Conservation (phyloP, 2,113 vertebrate genomes). For the Scytalopus superciliaris region DNA sequence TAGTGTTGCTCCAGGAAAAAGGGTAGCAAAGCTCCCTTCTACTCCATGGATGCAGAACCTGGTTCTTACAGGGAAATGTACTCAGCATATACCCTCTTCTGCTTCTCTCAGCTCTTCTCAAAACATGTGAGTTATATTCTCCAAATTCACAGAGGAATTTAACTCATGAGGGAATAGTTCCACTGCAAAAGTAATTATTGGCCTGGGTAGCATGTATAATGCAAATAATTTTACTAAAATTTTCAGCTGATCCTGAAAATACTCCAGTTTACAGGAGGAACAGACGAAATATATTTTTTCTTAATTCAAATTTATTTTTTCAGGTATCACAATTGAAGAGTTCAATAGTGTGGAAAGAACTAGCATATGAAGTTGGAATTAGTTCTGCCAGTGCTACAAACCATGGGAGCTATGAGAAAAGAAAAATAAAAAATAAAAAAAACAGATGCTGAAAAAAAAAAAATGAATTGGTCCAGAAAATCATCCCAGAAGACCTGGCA, state of each 20-base stretch:
- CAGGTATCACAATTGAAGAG: background rate
- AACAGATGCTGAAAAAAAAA: background rate
- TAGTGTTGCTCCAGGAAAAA: background rate
- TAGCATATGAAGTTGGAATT: background rate
- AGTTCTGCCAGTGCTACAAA: background rate
- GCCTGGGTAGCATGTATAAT: background rate
- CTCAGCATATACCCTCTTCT: background rate
- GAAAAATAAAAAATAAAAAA: background rate
- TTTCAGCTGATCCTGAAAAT: background rate
- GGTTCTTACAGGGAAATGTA: slow-evolving; percentile 17
- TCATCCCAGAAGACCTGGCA: background rate
- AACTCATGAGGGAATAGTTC: background rate
- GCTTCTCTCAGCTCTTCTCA: slow-evolving; percentile 31
- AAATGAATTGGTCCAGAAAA: background rate
- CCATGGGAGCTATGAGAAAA: background rate
- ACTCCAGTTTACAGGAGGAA: background rate
- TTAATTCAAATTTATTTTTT: background rate
- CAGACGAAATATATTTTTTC: background rate
- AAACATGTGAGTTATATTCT: background rate
- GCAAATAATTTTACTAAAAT: background rate
- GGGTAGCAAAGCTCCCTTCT: background rate
- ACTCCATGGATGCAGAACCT: background rate
- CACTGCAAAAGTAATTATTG: background rate
- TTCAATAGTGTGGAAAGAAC: background rate
- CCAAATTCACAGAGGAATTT: background rate